These are phyloP conservation scores for Takifugu rubripes DNA, from an alignment of 2,797 vertebrate genomes.

Conservation along the genomic window DNA sequence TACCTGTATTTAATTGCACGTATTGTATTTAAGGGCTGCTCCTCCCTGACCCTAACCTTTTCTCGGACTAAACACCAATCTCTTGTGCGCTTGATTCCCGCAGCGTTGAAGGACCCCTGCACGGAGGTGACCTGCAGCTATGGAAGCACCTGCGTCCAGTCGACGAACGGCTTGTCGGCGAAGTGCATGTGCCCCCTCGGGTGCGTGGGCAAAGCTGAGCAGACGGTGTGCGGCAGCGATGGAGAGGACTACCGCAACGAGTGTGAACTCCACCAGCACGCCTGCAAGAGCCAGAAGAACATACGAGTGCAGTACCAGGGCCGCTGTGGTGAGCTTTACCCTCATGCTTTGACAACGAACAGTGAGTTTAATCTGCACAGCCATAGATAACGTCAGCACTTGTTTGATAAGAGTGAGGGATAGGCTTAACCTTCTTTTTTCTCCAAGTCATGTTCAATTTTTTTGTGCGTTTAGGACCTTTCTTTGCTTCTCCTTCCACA, in stretches of 20 bases:
- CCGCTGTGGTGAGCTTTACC: slow-evolving; percentile 82
- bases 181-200: slow-evolving; percentile 87
- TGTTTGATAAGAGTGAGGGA: no score
- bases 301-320: slow-evolving; percentile 85
- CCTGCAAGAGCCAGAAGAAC: slow-evolving; percentile 87
- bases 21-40: no score
- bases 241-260: slow-evolving; percentile 86
- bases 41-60: no score
- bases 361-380: background rate
- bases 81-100: slow-evolving; percentile 9
- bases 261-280: slow-evolving; percentile 86
- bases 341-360: background rate
- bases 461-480: background rate
- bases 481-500: slow-evolving; percentile 33
- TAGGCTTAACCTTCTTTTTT: slow-evolving; percentile 2
- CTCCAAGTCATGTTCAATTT: background rate
- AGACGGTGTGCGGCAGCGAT: slow-evolving; percentile 87
- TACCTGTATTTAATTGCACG: slow-evolving; percentile 31
- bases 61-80: slow-evolving; percentile 27
- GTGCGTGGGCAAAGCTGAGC: slow-evolving; percentile 70
- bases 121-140: slow-evolving; percentile 87
- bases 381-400: background rate
- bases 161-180: slow-evolving; percentile 82
- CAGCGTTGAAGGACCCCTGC: slow-evolving; percentile 92
- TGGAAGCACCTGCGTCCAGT: slow-evolving; percentile 89